Conservation (phyloP, 2,888 invertebrate species). For the Neoscelio sp. region DNA sequence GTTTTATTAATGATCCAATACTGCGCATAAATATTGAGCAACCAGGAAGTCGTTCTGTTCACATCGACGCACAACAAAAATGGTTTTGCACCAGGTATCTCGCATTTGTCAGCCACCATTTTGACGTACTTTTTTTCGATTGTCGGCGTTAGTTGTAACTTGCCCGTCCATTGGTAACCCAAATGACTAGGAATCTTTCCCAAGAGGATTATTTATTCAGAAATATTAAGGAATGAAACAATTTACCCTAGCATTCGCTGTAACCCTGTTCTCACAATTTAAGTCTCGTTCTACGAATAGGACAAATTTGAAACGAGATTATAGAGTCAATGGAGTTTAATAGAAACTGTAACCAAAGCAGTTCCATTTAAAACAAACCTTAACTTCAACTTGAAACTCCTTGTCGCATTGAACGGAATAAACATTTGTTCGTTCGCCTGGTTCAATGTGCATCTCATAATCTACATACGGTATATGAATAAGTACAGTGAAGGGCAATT, state of each 20-base stretch:
- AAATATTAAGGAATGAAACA: too few relatives aligned
- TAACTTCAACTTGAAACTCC: slow-evolving; percentile 84
- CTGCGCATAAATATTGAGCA: slow-evolving; percentile 89
- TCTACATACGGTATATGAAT: slow-evolving; percentile 84
- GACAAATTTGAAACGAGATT: too few relatives aligned
- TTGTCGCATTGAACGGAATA: slow-evolving; percentile 87
- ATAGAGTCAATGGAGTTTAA: too few relatives aligned
- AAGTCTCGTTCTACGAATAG: too few relatives aligned
- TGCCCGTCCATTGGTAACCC: slow-evolving; percentile 89
- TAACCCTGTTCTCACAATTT: too few relatives aligned
- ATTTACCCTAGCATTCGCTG: too few relatives aligned
- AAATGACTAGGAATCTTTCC: slow-evolving; percentile 87
- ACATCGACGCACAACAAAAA: slow-evolving; percentile 88
- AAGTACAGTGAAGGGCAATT: slow-evolving; percentile 89
- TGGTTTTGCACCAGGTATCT: slow-evolving; percentile 87
- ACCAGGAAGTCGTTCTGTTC: slow-evolving; percentile 86
- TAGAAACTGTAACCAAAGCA: too few relatives aligned
- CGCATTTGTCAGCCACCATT: slow-evolving; percentile 87
- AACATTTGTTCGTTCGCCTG: slow-evolving; percentile 89
- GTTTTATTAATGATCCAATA: slow-evolving; percentile 97
- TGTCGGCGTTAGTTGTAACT: slow-evolving; percentile 87
- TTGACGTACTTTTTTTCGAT: slow-evolving; percentile 86
- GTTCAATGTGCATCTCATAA: slow-evolving; percentile 86
- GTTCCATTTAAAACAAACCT: slow-evolving; percentile 75
- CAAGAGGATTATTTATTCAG: slow-evolving; percentile 49